Evolutionary conservation across 2,113 vertebrate species (phyloP), one percentile per base, ranked within the genome.

Genomic region (Isichthys henryi): DNA sequence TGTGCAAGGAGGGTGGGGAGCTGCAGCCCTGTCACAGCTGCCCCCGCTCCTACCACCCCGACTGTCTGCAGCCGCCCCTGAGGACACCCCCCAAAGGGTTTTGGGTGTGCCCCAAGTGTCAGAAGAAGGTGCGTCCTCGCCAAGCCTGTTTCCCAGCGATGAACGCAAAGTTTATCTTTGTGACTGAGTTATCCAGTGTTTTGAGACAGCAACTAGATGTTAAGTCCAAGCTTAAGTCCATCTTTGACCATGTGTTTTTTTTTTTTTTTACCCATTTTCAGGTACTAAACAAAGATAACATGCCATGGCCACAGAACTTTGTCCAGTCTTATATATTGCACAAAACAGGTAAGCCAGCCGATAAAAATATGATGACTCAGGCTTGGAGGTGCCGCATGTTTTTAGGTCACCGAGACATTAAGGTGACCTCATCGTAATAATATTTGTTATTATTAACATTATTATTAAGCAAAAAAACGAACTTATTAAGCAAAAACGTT

Each of bases 91-190:
- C 97, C 91, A 96, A 97, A 90, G 98, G 98, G 6, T 74, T 96
- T 90, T 99, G 98, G 98, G 94, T 97, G 95, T 99, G 98, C 94
- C 98, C 98, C 93, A 98, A 97, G 96, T 99, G 98, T 95, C 98
- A 99, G 94, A 97, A 98, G 94, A 99, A 99, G 97, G 98, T 99
- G 90, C 3, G 83, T 66, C 85, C 50, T 46, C 19, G 49, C 49
- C 23, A 52, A 53, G 35, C 74, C 74, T 86, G 1, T 86, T 80
- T 80, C 43, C 35, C 35, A 6, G 35, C 15, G 4, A 80, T 80
- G 5, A 43, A 80, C 15, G 17, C 74, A 80, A 43, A 39, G 35
- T 80, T 31, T 27, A 19, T 43, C 13, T 80, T 43, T 80, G 35
- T 19, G 35, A 39, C 31, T 39, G 11, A 13, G 31, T 49, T 27